Conservation (phyloP, 53 echinoderm and acorn worm genomes). For the Arbacia lixula region DNA sequence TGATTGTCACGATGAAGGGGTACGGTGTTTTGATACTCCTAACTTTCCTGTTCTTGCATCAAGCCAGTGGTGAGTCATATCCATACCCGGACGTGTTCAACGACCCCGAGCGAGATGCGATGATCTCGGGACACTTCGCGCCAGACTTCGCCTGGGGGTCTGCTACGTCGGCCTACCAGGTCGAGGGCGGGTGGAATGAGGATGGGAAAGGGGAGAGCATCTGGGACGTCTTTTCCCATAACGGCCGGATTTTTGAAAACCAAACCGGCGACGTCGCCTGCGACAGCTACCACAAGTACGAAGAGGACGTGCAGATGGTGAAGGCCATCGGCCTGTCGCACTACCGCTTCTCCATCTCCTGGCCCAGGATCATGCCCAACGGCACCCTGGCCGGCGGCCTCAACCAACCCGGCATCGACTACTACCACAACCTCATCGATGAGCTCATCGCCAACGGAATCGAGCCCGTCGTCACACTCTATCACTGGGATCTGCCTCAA, state of each 20-base stretch:
- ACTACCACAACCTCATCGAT: slow-evolving; percentile 77
- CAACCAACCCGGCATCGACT: slow-evolving; percentile 66
- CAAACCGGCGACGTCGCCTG: slow-evolving; percentile 81
- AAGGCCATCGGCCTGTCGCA: slow-evolving; percentile 75
- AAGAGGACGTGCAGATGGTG: slow-evolving; percentile 69
- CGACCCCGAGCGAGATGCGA: slow-evolving; percentile 76
- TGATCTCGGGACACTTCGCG: slow-evolving; percentile 81
- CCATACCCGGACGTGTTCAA: slow-evolving; percentile 76
- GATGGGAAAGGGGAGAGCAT: slow-evolving; percentile 80
- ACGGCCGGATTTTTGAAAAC: slow-evolving; percentile 62
- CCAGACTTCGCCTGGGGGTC: slow-evolving; percentile 85
- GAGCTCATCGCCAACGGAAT: slow-evolving; percentile 70
- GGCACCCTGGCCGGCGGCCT: slow-evolving; percentile 69
- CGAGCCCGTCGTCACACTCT: slow-evolving; percentile 84
- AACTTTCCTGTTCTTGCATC: too few relatives aligned
- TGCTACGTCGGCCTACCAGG: slow-evolving; percentile 89
- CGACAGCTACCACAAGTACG: slow-evolving; percentile 89
- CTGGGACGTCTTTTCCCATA: slow-evolving; percentile 85
- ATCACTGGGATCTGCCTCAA: slow-evolving; percentile 95
- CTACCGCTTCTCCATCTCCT: slow-evolving; percentile 89
- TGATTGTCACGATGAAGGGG: too few relatives aligned
- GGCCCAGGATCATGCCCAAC: slow-evolving; percentile 83
- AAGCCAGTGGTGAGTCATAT: too few relatives aligned
- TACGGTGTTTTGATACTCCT: too few relatives aligned
- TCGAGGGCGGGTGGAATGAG: slow-evolving; percentile 88